A percentile compares a stretch with the other conserved stretches of the same genome.
phyloP scores from a whole-genome alignment of 2,113 vertebrate genomes.

The Theristicus caerulescens region DNA sequence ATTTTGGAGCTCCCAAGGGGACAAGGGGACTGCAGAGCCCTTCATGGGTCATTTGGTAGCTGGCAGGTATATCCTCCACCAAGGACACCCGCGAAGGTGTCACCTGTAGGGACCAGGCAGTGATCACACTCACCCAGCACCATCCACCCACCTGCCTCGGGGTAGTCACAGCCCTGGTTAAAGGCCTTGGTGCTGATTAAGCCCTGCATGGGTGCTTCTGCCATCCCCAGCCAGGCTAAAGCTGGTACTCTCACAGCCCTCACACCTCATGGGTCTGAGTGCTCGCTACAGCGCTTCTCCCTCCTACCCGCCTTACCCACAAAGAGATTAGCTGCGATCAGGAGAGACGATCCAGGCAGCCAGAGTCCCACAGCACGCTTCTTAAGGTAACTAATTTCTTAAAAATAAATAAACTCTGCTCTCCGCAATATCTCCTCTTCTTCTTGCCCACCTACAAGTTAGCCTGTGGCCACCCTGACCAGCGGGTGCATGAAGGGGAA shows the following conservation, averaged over 20 bases:
- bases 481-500: background rate
- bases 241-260: background rate
- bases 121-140: background rate
- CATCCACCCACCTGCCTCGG: background rate
- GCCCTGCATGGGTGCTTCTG: background rate
- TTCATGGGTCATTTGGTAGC: background rate
- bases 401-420: background rate
- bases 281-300: background rate
- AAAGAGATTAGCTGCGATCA: background rate
- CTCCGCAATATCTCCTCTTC: background rate
- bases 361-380: rapidly evolving
- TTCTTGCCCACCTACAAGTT: background rate
- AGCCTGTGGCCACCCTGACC: background rate
- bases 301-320: background rate
- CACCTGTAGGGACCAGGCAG: background rate
- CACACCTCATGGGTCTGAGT: background rate
- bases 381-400: background rate
- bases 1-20: background rate
- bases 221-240: background rate
- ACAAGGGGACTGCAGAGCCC: background rate
- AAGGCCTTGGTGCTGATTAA: background rate
- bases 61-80: background rate
- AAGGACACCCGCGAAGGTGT: background rate
- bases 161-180: background rate
- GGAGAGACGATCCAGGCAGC: background rate